Evolutionary conservation across 1,140 invertebrate species (phyloP).

Genomic region (Periplaneta americana): DNA sequence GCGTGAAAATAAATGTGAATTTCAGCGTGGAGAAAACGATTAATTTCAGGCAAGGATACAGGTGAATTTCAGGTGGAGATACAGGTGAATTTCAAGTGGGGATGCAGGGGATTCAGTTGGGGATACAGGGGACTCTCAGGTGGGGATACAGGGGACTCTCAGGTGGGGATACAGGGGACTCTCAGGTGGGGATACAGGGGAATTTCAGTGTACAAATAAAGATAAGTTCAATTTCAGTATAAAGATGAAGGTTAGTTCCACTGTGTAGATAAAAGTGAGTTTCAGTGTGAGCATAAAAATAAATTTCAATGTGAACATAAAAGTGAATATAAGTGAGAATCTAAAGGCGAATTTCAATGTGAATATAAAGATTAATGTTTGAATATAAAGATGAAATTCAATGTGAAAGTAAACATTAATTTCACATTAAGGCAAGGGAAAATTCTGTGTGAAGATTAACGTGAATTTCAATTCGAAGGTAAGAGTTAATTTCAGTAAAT

Average conservation of each 20-base stretch:
- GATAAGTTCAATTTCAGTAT: not conserved
- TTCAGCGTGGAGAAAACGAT: not conserved
- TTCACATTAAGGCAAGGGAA: not conserved
- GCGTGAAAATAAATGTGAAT: not conserved
- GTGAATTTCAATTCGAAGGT: not conserved
- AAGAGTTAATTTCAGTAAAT: not conserved
- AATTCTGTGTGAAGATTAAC: not conserved
- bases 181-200: no score
- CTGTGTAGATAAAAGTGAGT: not conserved
- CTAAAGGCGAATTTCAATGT: no score
- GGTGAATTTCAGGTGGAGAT: no score
- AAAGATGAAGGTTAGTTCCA: not conserved
- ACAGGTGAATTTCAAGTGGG: no score
- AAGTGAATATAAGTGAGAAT: no score
- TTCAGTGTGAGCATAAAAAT: no score
- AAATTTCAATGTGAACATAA: no score
- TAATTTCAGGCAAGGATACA: no score
- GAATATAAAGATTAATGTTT: no score
- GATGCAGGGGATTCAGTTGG: no score
- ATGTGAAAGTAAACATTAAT: not conserved
- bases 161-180: no score
- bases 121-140: no score
- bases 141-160: not conserved
- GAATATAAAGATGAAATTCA: not conserved
- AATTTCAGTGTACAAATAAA: not conserved